Evolutionary conservation across 2,113 vertebrate genomes (phyloP).

Genomic region (Anolis carolinensis): DNA sequence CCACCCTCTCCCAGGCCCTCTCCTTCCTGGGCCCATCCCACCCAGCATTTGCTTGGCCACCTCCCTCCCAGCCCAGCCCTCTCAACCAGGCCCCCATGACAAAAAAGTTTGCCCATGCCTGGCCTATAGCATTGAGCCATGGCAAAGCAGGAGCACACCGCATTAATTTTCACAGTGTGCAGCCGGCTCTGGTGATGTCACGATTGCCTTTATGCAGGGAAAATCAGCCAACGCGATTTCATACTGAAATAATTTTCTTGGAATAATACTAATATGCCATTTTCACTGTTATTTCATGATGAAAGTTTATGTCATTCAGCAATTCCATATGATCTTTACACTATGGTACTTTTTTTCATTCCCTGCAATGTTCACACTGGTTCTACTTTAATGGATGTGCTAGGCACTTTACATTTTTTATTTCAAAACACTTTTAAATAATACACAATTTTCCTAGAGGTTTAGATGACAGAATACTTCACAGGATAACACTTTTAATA

Average conservation of each 20-base stretch:
- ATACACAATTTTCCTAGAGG: background rate
- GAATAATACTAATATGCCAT: background rate
- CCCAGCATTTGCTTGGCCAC: no score
- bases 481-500: background rate
- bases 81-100: no score
- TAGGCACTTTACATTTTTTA: background rate
- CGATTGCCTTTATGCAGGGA: background rate
- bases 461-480: conserved; percentile 4
- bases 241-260: background rate
- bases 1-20: no score
- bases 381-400: background rate
- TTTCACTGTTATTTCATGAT: background rate
- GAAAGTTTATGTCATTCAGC: background rate
- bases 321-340: background rate
- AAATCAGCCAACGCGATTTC: background rate
- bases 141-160: no score
- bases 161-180: no score
- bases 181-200: background rate
- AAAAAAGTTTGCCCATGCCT: no score
- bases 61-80: no score
- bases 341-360: background rate
- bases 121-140: no score
- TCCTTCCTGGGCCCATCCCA: no score
- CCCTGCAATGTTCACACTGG: background rate
- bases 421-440: background rate